Evolutionary conservation across 1,140 invertebrate genomes (phyloP), one percentile per base, ranked within the genome.

Genomic region (Drosophila repleta): DNA sequence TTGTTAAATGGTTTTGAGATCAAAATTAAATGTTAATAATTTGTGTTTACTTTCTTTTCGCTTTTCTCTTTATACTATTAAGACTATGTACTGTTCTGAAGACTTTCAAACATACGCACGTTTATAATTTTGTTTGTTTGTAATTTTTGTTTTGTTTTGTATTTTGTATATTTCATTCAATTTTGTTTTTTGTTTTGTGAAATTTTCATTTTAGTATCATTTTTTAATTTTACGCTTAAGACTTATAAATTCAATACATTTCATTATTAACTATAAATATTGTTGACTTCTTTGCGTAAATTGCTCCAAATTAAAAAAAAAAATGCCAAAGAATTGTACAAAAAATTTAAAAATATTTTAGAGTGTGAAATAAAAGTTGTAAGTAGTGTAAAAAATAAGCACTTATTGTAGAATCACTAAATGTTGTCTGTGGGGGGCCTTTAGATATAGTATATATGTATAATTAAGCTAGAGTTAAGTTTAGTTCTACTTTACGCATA

Each of bases 321-420:
- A 74, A 79, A 75, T 67, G 63, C 75, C 72, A 58, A 82, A 89
- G 83, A 88, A 76, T 73, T 48, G 62, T 58, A 80, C 68, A 69
- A 69, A 68, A 69, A 48, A 29, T 72, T 55, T 43, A 76, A 66
- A 72, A 65, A 69, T 60, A 15, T 41, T 41, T 41, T 15, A 41
- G 39, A 41, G 17, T 52, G 69, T 71, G 75, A 82, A 85, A 64
- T 76, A 74, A 81, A 72, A 76, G 67, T 55, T 65, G 58, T 77
- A 56, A 75, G 65, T 72, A 70, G 60, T 51, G 67, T 75, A 62
- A 76, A 68, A 63, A 74, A 55, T 72, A 77, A 77, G 71, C 66
- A 85, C 85, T 89, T 79, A 90, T 74, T 61, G 79, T 88, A 88
- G 68, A 89, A 88, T 88, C 84, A 88, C 84, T 88, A 88, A 88